These are phyloP conservation scores for Ploceus nigricollis DNA, from an alignment of 2,113 vertebrate species.

Conservation along the genomic window DNA sequence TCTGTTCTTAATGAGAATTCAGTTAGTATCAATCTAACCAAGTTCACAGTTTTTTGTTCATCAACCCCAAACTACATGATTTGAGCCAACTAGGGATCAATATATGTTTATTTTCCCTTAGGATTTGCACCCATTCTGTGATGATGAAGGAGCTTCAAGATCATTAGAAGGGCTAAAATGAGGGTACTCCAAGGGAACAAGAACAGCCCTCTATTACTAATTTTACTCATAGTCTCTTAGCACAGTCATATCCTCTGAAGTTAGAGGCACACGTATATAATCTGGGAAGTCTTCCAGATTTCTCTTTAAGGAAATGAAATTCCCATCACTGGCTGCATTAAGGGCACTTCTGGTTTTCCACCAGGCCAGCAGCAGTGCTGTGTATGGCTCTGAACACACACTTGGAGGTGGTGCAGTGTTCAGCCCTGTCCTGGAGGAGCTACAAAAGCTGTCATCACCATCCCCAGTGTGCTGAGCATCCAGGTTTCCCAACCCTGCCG, in stretches of 20 bases:
- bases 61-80: not conserved
- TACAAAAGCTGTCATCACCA: not conserved
- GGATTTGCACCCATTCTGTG: not conserved
- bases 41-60: not conserved
- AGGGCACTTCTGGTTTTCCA: conserved; percentile 2
- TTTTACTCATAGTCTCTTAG: not conserved
- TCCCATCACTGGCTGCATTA: not conserved
- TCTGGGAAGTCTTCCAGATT: conserved; percentile 2
- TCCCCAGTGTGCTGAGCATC: not conserved
- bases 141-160: not conserved
- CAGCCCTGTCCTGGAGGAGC: not conserved
- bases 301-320: conserved; percentile 18
- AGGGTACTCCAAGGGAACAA: not conserved
- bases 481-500: not conserved
- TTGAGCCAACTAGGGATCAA: not conserved
- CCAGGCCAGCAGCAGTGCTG: not conserved
- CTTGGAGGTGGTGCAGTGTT: not conserved
- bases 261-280: not conserved
- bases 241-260: not conserved
- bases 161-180: not conserved
- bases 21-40: not conserved
- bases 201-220: not conserved
- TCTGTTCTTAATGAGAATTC: not conserved
- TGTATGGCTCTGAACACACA: not conserved
- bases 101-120: not conserved